These are phyloP conservation scores for Plebejus anna DNA, from an alignment of 2,888 invertebrate genomes.

Conservation along the genomic window DNA sequence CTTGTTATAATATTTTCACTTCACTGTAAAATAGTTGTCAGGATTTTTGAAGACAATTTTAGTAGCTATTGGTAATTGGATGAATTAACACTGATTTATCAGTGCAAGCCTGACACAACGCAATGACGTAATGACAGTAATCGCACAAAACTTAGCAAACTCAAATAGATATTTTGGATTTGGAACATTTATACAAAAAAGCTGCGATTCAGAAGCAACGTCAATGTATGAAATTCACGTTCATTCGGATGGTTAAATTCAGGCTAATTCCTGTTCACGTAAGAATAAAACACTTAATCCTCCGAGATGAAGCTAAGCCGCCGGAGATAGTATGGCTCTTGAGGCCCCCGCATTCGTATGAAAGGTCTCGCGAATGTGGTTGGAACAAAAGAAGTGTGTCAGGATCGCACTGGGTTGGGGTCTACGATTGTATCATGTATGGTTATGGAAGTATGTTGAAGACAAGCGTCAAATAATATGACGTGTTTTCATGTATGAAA, in stretches of 20 bases:
- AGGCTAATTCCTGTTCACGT: background rate
- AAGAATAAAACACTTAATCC: background rate
- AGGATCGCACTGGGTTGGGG: background rate
- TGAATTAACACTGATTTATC: too few species aligned
- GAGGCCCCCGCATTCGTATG: background rate
- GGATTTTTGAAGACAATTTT: too few species aligned
- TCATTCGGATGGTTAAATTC: background rate
- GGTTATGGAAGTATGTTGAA: background rate
- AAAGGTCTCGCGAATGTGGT: background rate
- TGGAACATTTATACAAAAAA: background rate
- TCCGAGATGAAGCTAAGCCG: background rate
- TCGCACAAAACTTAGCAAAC: background rate
- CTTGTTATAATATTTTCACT: too few species aligned
- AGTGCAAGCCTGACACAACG: too few species aligned
- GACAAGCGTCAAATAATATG: too few species aligned
- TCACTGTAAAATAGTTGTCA: too few species aligned
- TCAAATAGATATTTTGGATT: background rate
- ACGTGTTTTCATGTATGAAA: too few species aligned
- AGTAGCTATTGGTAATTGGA: too few species aligned
- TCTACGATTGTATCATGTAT: background rate
- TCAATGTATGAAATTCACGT: background rate
- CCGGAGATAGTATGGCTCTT: background rate
- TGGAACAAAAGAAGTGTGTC: slow-evolving; percentile 13
- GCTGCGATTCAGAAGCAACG: background rate
- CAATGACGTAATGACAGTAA: too few species aligned